Percentiles rank a stretch among this genome's conserved stretches.
Evolutionary conservation across 2,113 vertebrate species (phyloP).

Genomic region (Tringa solitaria): DNA sequence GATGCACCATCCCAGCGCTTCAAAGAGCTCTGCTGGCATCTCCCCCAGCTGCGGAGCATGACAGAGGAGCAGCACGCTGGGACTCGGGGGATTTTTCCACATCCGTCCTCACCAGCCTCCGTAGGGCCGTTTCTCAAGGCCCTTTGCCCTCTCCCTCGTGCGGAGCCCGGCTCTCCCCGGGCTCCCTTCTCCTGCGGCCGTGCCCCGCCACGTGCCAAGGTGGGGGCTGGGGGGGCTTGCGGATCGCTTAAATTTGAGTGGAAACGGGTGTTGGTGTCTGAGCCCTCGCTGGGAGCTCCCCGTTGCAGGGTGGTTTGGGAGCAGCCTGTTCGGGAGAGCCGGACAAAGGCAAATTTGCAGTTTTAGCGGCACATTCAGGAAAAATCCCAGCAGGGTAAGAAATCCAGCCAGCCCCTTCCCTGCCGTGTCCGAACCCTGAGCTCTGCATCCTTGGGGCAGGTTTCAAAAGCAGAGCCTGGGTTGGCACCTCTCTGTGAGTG

Average conservation of each 20-base stretch:
- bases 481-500: not conserved
- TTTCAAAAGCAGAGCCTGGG: not conserved
- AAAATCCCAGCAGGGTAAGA: not conserved
- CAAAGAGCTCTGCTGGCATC: slow-evolving; percentile 44
- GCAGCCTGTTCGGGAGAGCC: not conserved
- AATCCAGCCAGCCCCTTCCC: not conserved
- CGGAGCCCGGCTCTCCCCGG: not conserved
- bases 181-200: not conserved
- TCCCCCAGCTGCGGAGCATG: not conserved
- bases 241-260: not conserved
- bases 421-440: fast-evolving
- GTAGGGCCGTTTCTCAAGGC: fast-evolving
- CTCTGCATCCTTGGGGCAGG: fast-evolving
- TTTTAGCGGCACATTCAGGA: not conserved
- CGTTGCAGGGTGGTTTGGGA: not conserved
- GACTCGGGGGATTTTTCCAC: not conserved
- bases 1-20: slow-evolving; percentile 27
- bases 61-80: not conserved
- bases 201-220: not conserved
- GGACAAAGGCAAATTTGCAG: not conserved
- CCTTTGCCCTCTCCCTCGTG: not conserved
- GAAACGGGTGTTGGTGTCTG: not conserved
- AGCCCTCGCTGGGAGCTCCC: not conserved
- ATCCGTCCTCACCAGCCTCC: not conserved
- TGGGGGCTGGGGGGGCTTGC: not conserved